These are phyloP conservation scores for Drosophila kanekoi DNA, from an alignment of 2,888 invertebrate genomes.

Conservation along the genomic window DNA sequence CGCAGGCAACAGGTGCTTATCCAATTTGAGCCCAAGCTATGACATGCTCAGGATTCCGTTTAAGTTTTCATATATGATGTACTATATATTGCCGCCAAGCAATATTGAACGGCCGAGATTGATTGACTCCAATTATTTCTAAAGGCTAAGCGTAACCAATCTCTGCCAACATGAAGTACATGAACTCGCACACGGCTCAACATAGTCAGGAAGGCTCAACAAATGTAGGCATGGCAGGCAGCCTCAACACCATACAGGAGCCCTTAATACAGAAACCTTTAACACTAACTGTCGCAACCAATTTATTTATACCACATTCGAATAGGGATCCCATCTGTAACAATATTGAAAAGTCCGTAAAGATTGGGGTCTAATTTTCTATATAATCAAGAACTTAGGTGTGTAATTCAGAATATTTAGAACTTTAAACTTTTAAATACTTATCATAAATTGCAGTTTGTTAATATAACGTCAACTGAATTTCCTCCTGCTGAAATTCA, in stretches of 20 bases:
- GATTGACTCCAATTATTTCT: conserved; percentile 1
- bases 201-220: not conserved
- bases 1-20: conserved; percentile 26
- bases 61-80: not conserved
- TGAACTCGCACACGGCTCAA: not conserved
- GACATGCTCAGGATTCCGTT: not conserved
- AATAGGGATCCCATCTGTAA: too few species aligned
- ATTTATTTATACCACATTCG: too few species aligned
- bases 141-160: too few species aligned
- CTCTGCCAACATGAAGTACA: too few species aligned
- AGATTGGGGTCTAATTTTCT: not conserved
- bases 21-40: not conserved
- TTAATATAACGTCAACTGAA: not conserved
- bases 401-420: not conserved
- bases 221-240: not conserved
- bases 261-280: too few species aligned
- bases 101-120: not conserved
- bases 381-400: not conserved
- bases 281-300: too few species aligned
- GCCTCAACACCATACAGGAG: too few species aligned
- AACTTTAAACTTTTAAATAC: not conserved
- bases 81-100: not conserved
- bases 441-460: conserved; percentile 1
- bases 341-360: too few species aligned
- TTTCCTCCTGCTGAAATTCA: conserved; percentile 19